Percentiles rank a stretch among this genome's conserved stretches.
phyloP scores from a whole-genome alignment of 2,797 vertebrate species.

The Eulemur rubriventer region DNA sequence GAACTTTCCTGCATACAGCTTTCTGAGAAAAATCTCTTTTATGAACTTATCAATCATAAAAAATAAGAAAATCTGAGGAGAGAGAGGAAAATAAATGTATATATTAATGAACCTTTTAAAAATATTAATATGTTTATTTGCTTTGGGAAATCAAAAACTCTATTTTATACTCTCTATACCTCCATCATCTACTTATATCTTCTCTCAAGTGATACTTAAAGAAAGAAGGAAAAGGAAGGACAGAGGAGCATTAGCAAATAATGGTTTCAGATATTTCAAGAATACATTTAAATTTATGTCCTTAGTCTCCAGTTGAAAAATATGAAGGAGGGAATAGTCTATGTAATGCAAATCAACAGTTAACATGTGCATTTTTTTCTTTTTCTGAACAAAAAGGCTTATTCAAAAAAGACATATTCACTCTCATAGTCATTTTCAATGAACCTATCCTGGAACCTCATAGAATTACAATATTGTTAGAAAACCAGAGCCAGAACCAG shows the following conservation, averaged over 20 bases:
- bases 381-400: background rate
- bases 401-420: background rate
- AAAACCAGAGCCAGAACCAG: background rate
- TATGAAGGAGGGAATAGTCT: background rate
- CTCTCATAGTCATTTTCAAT: background rate
- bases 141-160: background rate
- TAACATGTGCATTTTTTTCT: background rate
- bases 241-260: background rate
- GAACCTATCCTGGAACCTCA: background rate
- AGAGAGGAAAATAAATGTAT: slow-evolving; percentile 15
- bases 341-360: background rate
- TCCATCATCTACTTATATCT: background rate
- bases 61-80: background rate
- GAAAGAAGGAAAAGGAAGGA: background rate
- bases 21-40: background rate
- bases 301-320: background rate
- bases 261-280: background rate
- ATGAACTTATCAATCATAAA: background rate
- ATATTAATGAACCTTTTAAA: background rate
- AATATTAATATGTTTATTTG: background rate
- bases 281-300: background rate
- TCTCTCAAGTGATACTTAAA: background rate
- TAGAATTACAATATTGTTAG: background rate
- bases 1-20: background rate
- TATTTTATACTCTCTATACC: background rate